Conservation (phyloP, 92 coral and sea anemone species). For the Porites cylindrica region DNA sequence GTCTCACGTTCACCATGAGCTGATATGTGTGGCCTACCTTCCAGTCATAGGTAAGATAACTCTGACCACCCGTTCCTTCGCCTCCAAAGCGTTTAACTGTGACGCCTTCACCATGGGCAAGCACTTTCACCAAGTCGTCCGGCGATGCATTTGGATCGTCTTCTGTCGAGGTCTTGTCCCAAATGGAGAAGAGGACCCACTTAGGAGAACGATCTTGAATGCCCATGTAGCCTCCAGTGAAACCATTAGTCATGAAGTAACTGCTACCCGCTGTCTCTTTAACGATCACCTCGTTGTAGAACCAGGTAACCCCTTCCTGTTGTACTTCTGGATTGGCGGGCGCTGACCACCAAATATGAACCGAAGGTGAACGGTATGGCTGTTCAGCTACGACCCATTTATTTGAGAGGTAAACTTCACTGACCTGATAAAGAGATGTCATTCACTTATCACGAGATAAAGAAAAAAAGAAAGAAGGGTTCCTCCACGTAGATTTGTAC, state of each 20-base stretch:
- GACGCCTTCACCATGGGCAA: constrained; percentile 40
- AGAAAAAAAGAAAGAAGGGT: too few species aligned
- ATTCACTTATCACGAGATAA: too few species aligned
- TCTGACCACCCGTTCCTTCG: constrained; percentile 45
- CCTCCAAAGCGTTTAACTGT: constrained; percentile 43
- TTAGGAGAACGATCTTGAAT: constrained; percentile 45
- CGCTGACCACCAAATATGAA: constrained; percentile 47
- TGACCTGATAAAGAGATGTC: neutral
- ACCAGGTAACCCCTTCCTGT: constrained; percentile 33
- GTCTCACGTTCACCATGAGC: constrained; percentile 47
- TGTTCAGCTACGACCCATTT: neutral
- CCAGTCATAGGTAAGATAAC: constrained; percentile 40
- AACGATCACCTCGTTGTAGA: constrained; percentile 38
- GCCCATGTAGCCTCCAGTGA: constrained; percentile 54
- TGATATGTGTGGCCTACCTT: constrained; percentile 38
- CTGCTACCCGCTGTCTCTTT: constrained; percentile 10
- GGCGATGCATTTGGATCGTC: constrained; percentile 46
- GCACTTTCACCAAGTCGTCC: constrained; percentile 38
- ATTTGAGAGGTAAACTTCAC: constrained; percentile 14
- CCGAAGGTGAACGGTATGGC: constrained; percentile 15
- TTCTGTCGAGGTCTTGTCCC: constrained; percentile 51
- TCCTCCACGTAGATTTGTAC: too few species aligned
- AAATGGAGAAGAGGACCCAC: constrained; percentile 47
- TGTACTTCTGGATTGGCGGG: constrained; percentile 24
- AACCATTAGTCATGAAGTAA: constrained; percentile 48